Base-by-base conservation (phyloP, 1,140 invertebrate species). In the Bombus fervidus region DNA sequence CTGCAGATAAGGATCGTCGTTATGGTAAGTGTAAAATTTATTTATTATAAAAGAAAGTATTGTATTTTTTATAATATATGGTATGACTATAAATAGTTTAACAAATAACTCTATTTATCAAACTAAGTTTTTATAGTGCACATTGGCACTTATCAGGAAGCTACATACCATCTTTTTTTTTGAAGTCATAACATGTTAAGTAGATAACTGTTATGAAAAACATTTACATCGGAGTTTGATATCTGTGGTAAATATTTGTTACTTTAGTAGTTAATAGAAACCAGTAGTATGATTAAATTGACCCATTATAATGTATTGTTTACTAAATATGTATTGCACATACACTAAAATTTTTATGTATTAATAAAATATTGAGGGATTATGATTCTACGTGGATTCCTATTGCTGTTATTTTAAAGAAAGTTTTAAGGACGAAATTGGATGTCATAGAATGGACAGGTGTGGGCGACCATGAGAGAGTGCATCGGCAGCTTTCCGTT, bases 401-500 rank as follows among this genome's bases (percentile, higher is more conserved):
- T 87, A 39, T 82, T 90, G 43, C 82, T 89, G 43, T 86, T 84
- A 87, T 85, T 91, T 91, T 77, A 90, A 87, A 90, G 79, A 89
- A 90, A 86, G 72, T 88, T 86, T 88, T 81, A 81, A 88, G 83
- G 81, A 90, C 69, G 37, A 91, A 90, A 89, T 90, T 91, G 81
- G 66, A 91, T 89, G 88, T 95, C 93, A 41, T 95, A 97, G 97
- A 97, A 95, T 98, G 98, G 98, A 97, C 97, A 93, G 97, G 97
- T 93, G 96, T 97, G 88, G 96, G 96, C 88, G 96, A 97, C 92
- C 97, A 98, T 91, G 97, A 97, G 90, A 96, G 97, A 91, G 98
- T 98, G 84, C 97, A 98, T 92, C 96, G 98, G 91, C 98, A 98
- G 94, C 96, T 98, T 89, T 98, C 98, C 37, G 98, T 98, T 87